Percentiles rank a stretch among this genome's conserved stretches.
Evolutionary conservation across 2,888 invertebrate species (phyloP).

Genomic region (Smittia aterrima): DNA sequence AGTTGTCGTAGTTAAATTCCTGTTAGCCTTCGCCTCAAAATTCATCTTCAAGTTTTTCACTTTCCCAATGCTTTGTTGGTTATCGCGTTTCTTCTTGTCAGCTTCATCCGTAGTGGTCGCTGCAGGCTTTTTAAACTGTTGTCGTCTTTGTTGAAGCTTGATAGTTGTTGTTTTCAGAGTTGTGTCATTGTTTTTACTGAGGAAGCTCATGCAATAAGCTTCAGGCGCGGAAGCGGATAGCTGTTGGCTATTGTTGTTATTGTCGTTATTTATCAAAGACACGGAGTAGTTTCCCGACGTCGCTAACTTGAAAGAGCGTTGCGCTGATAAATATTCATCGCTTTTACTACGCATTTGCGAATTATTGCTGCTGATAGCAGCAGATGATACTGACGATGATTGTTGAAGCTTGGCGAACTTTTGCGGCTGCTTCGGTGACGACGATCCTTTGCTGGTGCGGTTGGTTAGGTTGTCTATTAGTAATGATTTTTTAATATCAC

Average conservation of each 20-base stretch:
- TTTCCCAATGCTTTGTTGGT: slow-evolving; percentile 57
- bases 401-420: slow-evolving; percentile 38
- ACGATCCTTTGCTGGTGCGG: slow-evolving; percentile 28
- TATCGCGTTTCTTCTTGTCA: slow-evolving; percentile 7
- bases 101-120: not conserved
- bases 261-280: not conserved
- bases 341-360: slow-evolving; percentile 49
- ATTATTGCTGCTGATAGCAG: slow-evolving; percentile 47
- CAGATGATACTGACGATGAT: slow-evolving; percentile 44
- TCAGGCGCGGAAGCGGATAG: slow-evolving; percentile 65
- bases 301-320: slow-evolving; percentile 50
- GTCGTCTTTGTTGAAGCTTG: slow-evolving; percentile 23
- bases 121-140: slow-evolving; percentile 39
- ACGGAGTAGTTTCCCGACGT: slow-evolving; percentile 50
- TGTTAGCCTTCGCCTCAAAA: slow-evolving; percentile 72
- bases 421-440: slow-evolving; percentile 27
- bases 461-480: slow-evolving; percentile 39
- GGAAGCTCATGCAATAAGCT: slow-evolving; percentile 54
- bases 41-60: slow-evolving; percentile 84
- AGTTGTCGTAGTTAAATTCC: slow-evolving; percentile 46
- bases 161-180: slow-evolving; percentile 45
- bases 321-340: slow-evolving; percentile 53
- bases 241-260: slow-evolving; percentile 46
- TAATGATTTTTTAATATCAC: slow-evolving; percentile 41
- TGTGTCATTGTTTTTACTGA: slow-evolving; percentile 44